A percentile compares a stretch with the other conserved stretches of the same genome.
These are phyloP conservation scores for Drosophila malerkotliana DNA, from an alignment of 1,140 invertebrate genomes.

Conservation along the genomic window DNA sequence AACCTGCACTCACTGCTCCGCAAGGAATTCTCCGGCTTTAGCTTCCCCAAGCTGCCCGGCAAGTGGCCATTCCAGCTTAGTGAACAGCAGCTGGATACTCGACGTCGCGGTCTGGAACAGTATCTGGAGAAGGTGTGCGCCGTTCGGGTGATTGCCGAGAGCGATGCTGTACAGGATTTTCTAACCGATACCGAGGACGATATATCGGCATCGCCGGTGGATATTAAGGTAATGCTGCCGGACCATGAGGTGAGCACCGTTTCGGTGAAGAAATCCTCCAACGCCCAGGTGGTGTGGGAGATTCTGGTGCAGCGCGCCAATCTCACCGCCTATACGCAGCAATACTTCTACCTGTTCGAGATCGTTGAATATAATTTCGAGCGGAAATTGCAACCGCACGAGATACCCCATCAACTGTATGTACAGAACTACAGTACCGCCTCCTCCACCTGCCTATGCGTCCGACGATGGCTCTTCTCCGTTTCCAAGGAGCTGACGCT, in stretches of 20 bases:
- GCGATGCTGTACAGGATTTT: conserved; percentile 98
- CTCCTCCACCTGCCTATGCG: conserved; percentile 96
- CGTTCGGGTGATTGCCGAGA: conserved; percentile 98
- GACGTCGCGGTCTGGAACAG: conserved; percentile 96
- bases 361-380: conserved; percentile 99
- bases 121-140: conserved; percentile 99
- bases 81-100: conserved; percentile 97
- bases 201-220: conserved; percentile 93
- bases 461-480: conserved; percentile 97
- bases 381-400: conserved; percentile 95
- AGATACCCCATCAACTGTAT: conserved; percentile 98
- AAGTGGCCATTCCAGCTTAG: conserved; percentile 99
- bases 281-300: conserved; percentile 95
- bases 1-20: conserved; percentile 95
- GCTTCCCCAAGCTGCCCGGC: conserved; percentile 98
- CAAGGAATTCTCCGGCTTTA: conserved; percentile 98
- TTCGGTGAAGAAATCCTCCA: conserved; percentile 95
- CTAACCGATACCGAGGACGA: conserved; percentile 96
- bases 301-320: conserved; percentile 94
- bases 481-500: conserved; percentile 89
- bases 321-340: conserved; percentile 91
- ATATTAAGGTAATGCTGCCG: conserved; percentile 94
- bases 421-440: conserved; percentile 99
- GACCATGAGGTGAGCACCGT: conserved; percentile 96
- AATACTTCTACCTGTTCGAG: conserved; percentile 99